A percentile compares a stretch with the other conserved stretches of the same genome.
Evolutionary conservation across 1,140 invertebrate genomes (phyloP).

Genomic region (Lucilia sericata): DNA sequence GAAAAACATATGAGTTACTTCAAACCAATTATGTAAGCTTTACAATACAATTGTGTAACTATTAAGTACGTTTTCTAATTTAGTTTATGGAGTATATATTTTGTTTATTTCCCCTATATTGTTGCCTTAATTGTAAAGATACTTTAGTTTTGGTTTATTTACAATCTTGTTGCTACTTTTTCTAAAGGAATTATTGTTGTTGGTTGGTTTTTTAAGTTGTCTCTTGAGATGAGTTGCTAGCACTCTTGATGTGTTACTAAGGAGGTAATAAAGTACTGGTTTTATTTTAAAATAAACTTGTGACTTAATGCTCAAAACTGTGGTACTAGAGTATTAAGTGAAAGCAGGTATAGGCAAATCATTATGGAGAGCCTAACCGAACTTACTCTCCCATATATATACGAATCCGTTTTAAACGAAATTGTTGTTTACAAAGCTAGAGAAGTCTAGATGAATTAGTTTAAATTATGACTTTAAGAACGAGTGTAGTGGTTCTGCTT

Average conservation of each 20-base stretch:
- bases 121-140: background rate
- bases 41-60: background rate
- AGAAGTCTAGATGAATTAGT: too few relatives aligned
- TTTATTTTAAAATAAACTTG: conserved; percentile 28
- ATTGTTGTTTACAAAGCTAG: too few relatives aligned
- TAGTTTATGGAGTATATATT: too few relatives aligned
- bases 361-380: too few relatives aligned
- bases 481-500: too few relatives aligned
- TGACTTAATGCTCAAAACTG: background rate
- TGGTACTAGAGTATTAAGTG: background rate
- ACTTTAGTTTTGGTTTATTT: background rate
- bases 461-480: too few relatives aligned
- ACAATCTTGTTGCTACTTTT: background rate
- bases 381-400: too few relatives aligned
- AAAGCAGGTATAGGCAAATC: too few relatives aligned
- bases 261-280: conserved; percentile 33
- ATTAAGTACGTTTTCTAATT: too few relatives aligned
- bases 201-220: background rate
- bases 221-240: conserved; percentile 39
- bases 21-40: background rate
- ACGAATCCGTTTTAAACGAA: too few relatives aligned
- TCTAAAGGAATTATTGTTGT: background rate
- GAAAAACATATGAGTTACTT: background rate
- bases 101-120: too few relatives aligned
- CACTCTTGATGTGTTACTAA: conserved; percentile 30